These are phyloP conservation scores for Notolabrus celidotus DNA, from an alignment of 2,797 vertebrate genomes.

Conservation along the genomic window DNA sequence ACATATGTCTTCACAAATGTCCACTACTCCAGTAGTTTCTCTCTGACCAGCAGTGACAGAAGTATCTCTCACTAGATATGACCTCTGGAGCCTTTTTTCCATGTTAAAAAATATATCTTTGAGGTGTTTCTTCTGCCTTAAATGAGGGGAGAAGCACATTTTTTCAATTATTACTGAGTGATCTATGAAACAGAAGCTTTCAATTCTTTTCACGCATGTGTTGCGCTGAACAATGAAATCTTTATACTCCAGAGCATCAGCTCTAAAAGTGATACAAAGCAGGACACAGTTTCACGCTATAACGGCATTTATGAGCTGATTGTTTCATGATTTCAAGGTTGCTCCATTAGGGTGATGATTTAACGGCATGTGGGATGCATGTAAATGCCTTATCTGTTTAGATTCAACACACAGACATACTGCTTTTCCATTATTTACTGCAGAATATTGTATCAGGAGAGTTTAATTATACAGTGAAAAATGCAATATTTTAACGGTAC, in stretches of 20 bases:
- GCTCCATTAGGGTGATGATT: constrained; percentile 62
- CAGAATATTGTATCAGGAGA: constrained; percentile 12
- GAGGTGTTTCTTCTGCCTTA: constrained; percentile 36
- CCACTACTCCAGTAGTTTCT: constrained; percentile 42
- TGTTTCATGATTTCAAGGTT: constrained; percentile 50
- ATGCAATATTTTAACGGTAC: constrained; percentile 15
- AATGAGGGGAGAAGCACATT: constrained; percentile 72
- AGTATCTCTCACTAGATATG: constrained; percentile 61
- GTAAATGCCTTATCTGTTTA: constrained; percentile 30
- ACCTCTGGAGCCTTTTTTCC: constrained; percentile 38
- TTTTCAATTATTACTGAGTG: constrained; percentile 71
- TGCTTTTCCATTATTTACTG: constrained; percentile 31
- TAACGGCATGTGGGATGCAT: constrained; percentile 43
- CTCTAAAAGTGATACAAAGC: constrained; percentile 31
- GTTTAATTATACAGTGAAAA: constrained; percentile 25
- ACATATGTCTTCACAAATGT: constrained; percentile 51
- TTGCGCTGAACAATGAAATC: constrained; percentile 77
- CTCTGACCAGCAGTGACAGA: constrained; percentile 58
- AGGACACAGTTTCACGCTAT: constrained; percentile 53
- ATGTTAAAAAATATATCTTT: constrained; percentile 36
- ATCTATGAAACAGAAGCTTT: constrained; percentile 79
- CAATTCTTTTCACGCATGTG: constrained; percentile 58
- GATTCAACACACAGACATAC: constrained; percentile 22
- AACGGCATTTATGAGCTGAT: constrained; percentile 63
- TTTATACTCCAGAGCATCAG: constrained; percentile 62